Conservation (phyloP, 2,113 vertebrate genomes). For the Himantopus leucocephalus region DNA sequence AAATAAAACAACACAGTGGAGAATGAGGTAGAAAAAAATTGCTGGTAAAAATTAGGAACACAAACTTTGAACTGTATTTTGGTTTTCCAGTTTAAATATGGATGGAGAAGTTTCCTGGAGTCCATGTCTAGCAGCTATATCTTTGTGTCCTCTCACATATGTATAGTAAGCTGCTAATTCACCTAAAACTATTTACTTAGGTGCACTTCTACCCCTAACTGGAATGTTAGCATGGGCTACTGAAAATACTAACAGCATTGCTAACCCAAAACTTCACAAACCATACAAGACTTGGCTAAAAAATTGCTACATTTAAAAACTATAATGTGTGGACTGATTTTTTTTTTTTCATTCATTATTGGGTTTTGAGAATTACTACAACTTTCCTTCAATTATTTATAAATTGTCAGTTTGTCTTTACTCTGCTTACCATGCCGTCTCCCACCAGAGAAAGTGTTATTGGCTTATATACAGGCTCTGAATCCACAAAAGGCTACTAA, state of each 20-base stretch:
- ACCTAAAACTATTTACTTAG: not conserved
- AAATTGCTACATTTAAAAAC: not conserved
- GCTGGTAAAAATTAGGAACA: not conserved
- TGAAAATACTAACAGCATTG: not conserved
- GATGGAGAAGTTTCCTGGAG: not conserved
- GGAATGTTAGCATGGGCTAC: not conserved
- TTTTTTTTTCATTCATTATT: not conserved
- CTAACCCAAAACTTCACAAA: not conserved
- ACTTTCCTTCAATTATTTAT: not conserved
- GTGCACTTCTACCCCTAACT: not conserved
- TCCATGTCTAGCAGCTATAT: not conserved
- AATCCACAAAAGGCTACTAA: not conserved
- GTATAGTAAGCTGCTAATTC: not conserved
- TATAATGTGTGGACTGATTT: accelerated
- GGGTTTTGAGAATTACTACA: not conserved
- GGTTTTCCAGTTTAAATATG: not conserved
- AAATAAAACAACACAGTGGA: not conserved
- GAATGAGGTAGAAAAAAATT: not conserved
- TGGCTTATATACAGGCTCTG: not conserved
- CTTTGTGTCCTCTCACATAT: not conserved
- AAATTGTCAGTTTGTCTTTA: not conserved
- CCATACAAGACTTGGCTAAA: not conserved
- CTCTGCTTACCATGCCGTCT: not conserved
- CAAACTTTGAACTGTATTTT: not conserved
- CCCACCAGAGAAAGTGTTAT: not conserved